Base-by-base conservation (phyloP, 2,797 vertebrate species). In the Hippocampus kuda region DNA sequence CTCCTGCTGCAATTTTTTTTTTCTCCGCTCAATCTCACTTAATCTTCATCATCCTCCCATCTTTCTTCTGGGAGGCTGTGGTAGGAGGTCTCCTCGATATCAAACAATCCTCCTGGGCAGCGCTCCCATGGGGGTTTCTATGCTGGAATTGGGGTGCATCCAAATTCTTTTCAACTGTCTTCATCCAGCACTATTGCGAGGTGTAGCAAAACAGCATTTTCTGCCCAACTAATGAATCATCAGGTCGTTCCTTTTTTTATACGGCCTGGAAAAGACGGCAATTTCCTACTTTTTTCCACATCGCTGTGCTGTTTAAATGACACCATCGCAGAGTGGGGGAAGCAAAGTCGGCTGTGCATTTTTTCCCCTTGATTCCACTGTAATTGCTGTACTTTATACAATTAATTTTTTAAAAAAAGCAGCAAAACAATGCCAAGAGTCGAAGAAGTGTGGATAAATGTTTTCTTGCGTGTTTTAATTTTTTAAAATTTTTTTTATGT, bases 41-140 rank as follows among this genome's bases (percentile, higher is more conserved):
- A 65, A 70, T 41, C 70, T 70, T 81, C 71, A 67, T 77, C 70
- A 69, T 65, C 59, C 68, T 75, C 68, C 41, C 74, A 46, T 51
- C 72, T 53, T 54, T 72, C 72, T 74, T 69, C 74, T 67, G 46
- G 68, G 60, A 27, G 18, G 75, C 72, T 61, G 64, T 49, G 2
- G 74, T 79, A 73, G 79, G 77, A 70, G 72, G 59, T 66, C 46
- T 66, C 41, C 46, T 15, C n/a, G 41, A 49, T 65, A 44, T 49
- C 18, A 72, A 42, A 16, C 59, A 68, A 10, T 62, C 60, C 72
- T 69, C 71, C 59, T 57, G 59, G 53, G 64, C 24, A 0, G 4
- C 20, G 8, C 11, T 80, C 34, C 72, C 68, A 49, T 20, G 64
- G 78, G 70, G 74, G 68, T 59, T 79, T 70, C 38, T 48, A 59